Conservation (phyloP, 1,140 invertebrate species). For the Drosophila repleta region DNA sequence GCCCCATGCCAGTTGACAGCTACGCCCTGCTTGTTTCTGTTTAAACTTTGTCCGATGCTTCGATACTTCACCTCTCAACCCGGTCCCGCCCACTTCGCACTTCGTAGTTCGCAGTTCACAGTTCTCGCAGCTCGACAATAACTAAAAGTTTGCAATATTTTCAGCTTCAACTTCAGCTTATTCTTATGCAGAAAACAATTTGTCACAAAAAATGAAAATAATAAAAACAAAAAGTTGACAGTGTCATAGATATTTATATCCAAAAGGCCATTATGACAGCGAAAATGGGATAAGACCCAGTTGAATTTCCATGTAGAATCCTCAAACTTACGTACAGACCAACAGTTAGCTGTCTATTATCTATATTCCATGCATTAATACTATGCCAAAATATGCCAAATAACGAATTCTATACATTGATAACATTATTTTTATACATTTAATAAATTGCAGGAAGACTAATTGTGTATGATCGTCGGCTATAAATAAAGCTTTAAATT, state of each 20-base stretch:
- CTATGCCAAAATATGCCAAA: too few species aligned
- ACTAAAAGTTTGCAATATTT: constrained; percentile 34
- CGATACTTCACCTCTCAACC: constrained; percentile 18
- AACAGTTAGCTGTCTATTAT: neutral
- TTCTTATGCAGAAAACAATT: constrained; percentile 59
- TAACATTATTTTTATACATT: too few species aligned
- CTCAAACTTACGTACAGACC: neutral
- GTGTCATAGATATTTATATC: constrained; percentile 21
- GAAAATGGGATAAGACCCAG: constrained; percentile 4
- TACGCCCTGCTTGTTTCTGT: constrained; percentile 58
- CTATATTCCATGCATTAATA: too few species aligned
- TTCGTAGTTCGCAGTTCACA: constrained; percentile 8
- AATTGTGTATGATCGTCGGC: neutral
- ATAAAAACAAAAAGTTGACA: constrained; percentile 53
- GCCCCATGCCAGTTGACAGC: constrained; percentile 3
- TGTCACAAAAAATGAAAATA: constrained; percentile 56
- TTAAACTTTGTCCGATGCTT: constrained; percentile 60
- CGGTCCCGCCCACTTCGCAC: neutral
- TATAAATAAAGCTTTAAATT: neutral
- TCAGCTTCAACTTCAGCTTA: constrained; percentile 15
- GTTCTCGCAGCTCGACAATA: neutral
- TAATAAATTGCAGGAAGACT: too few species aligned
- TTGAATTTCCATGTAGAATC: constrained; percentile 12
- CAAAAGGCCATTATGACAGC: constrained; percentile 11
- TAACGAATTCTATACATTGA: neutral